Conservation (phyloP, 2,888 invertebrate species). For the Athrips mouffetella region DNA sequence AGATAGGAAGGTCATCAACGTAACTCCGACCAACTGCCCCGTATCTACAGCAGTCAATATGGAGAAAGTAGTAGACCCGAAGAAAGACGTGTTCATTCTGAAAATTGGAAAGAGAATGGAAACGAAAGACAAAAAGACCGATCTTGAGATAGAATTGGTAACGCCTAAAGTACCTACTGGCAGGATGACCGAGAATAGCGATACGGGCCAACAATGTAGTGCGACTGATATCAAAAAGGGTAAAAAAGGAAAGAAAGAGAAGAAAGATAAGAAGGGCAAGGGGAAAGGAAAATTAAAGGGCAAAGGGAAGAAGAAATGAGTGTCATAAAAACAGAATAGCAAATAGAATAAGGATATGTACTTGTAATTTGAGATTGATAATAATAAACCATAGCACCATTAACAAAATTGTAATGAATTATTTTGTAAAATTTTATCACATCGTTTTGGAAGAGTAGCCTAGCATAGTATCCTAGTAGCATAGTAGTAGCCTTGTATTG, state of each 20-base stretch:
- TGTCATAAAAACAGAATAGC: too few relatives aligned
- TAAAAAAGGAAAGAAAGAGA: conserved; percentile 30
- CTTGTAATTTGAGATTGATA: too few relatives aligned
- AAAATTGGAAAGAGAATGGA: conserved; percentile 72
- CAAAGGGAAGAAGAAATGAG: conserved; percentile 28
- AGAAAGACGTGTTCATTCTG: conserved; percentile 67
- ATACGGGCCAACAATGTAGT: conserved; percentile 51
- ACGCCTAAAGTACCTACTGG: conserved; percentile 58
- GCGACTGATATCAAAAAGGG: conserved; percentile 34
- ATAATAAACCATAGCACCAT: too few relatives aligned
- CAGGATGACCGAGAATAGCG: conserved; percentile 33
- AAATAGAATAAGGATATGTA: too few relatives aligned
- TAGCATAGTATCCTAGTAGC: too few relatives aligned
- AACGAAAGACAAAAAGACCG: conserved; percentile 66
- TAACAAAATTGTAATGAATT: too few relatives aligned
- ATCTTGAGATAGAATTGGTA: conserved; percentile 67
- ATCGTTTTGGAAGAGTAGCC: too few relatives aligned
- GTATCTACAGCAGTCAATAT: conserved; percentile 50
- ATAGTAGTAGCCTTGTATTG: too few relatives aligned
- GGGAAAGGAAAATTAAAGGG: conserved; percentile 27
- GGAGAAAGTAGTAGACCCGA: conserved; percentile 54
- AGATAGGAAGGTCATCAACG: conserved; percentile 48
- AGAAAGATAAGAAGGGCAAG: conserved; percentile 31
- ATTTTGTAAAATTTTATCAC: too few relatives aligned
- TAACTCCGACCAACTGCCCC: conserved; percentile 64